phyloP scores from a whole-genome alignment of 2,113 vertebrate genomes.

The western clawed frog (Xenopus tropicalis) region UCB_Xtro_10.0 CM004451.2:50891001-50891500 shows the following conservation, averaged over 20 bases:
- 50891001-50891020: too few species aligned
- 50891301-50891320: conserved; percentile 56
- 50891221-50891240: conserved; percentile 61
- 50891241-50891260: conserved; percentile 69
- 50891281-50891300: conserved; percentile 63
- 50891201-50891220: conserved; percentile 58
- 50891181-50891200: conserved; percentile 27
- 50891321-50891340: conserved; percentile 51
- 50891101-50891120: not conserved
- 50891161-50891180: not conserved
- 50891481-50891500: conserved; percentile 10
- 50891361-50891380: conserved; percentile 52
- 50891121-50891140: not conserved
- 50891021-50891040: too few species aligned
- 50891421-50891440: conserved; percentile 4
- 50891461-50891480: conserved; percentile 12
- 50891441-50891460: conserved; percentile 6
- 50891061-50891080: too few species aligned
- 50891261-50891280: conserved; percentile 65
- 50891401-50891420: conserved; percentile 1
- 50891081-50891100: not conserved
- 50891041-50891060: too few species aligned
- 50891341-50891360: conserved; percentile 69
- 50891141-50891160: conserved; percentile 8
- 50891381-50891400: conserved; percentile 5